These are phyloP conservation scores for Coremacera marginata DNA, from an alignment of 2,888 invertebrate genomes.

Conservation along the genomic window DNA sequence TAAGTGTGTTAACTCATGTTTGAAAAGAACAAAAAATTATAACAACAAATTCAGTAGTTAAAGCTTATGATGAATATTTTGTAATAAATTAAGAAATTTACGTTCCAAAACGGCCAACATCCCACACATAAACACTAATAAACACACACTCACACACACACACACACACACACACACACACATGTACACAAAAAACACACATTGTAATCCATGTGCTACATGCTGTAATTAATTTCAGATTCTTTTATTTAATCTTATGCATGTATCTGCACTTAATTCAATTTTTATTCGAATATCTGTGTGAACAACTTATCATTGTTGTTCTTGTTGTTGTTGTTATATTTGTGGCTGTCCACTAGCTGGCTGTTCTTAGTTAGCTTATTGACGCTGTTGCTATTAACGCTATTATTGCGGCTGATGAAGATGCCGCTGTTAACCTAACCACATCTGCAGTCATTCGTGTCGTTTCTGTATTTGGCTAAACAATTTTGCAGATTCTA, in stretches of 20 bases:
- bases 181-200: background rate
- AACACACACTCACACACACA: background rate
- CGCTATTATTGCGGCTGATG: background rate
- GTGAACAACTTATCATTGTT: conserved; percentile 13
- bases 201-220: background rate
- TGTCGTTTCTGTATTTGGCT: conserved; percentile 27
- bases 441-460: conserved; percentile 18
- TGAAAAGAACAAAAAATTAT: background rate
- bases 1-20: background rate
- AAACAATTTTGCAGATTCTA: conserved; percentile 33
- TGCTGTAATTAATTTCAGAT: conserved; percentile 29
- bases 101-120: background rate
- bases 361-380: background rate
- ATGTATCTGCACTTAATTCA: conserved; percentile 35
- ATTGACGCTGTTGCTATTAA: background rate
- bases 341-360: background rate
- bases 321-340: conserved; percentile 17
- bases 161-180: background rate
- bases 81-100: conserved; percentile 43
- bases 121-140: background rate
- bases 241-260: conserved; percentile 40
- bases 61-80: conserved; percentile 33
- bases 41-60: conserved; percentile 23
- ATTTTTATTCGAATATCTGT: conserved; percentile 7
- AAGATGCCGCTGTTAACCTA: background rate